Base-by-base conservation (phyloP, 2,797 vertebrate genomes). In the Poecilia wingei region DNA sequence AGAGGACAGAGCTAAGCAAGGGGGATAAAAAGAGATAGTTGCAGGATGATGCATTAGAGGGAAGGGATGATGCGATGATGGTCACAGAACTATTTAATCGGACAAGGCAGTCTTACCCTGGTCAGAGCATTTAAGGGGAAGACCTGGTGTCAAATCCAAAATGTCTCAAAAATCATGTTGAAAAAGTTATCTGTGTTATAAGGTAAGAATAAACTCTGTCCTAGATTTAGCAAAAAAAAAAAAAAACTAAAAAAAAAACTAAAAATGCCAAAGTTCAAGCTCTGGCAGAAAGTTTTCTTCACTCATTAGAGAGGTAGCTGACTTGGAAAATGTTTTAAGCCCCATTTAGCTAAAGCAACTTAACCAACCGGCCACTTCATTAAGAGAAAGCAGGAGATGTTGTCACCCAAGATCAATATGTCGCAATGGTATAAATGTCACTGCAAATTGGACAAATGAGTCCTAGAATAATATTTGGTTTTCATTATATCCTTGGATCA, bases 11-110 rank as follows among this genome's bases (percentile, higher is more conserved):
- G 82, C 80, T 82, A 84, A 91, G 86, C 82, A 90, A 81, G 78
- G 82, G 77, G 90, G 88, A 91, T 90, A 81, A 93, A 90, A 87
- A 87, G 81, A 89, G 79, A 89, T 81, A 81, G 86, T 92, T 89
- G 87, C 84, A 89, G 88, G 70, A 84, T 41, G 86, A 90, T 89
- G 86, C 86, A 84, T 76, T 82, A 84, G 88, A 79, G 79, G 81
- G 84, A 82, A 77, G 57, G 78, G 74, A 84, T 82, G 82, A 90
- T 57, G 79, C 85, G 84, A 87, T 87, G 90, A 84, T 86, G 82
- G 83, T 84, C 77, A 49, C 77, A 85, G 88, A 93, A 89, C 92
- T 85, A 89, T 74, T 51, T 77, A 64, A 81, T 31, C 39, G 82
- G 86, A 91, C 86, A 80, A 84, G 80, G 53, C 78, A 70, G 73